Conservation (phyloP, 2,888 invertebrate species). For the Agriopis aurantiaria region DNA sequence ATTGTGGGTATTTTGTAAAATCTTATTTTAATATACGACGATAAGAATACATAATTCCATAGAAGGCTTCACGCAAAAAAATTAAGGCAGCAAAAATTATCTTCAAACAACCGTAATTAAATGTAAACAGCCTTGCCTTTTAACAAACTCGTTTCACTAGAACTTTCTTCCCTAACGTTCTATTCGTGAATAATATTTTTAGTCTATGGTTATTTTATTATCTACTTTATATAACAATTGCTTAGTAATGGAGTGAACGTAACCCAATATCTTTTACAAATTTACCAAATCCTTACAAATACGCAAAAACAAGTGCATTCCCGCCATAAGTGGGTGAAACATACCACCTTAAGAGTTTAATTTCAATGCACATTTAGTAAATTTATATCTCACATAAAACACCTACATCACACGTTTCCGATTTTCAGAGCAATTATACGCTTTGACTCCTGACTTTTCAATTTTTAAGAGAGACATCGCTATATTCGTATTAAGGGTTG, state of each 20-base stretch:
- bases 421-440: constrained; percentile 45
- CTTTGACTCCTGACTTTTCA: constrained; percentile 52
- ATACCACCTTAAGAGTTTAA: no score
- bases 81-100: constrained; percentile 33
- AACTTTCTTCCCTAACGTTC: constrained; percentile 7
- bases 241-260: no score
- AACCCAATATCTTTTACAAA: no score
- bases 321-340: no score
- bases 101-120: constrained; percentile 40
- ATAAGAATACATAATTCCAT: neutral
- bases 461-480: constrained; percentile 41
- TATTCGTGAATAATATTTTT: constrained; percentile 1
- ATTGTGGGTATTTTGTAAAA: no score
- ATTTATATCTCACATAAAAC: no score
- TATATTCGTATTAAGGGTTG: constrained; percentile 23
- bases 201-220: neutral
- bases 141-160: constrained; percentile 2
- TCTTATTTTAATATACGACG: neutral
- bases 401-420: neutral
- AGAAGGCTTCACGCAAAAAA: constrained; percentile 15
- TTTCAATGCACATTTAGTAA: no score
- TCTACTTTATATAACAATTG: neutral
- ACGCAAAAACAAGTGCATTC: no score
- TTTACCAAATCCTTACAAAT: no score
- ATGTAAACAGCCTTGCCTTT: constrained; percentile 33